Evolutionary conservation across 2,797 vertebrate species (phyloP).

Genomic region (Lithobates pipiens): DNA sequence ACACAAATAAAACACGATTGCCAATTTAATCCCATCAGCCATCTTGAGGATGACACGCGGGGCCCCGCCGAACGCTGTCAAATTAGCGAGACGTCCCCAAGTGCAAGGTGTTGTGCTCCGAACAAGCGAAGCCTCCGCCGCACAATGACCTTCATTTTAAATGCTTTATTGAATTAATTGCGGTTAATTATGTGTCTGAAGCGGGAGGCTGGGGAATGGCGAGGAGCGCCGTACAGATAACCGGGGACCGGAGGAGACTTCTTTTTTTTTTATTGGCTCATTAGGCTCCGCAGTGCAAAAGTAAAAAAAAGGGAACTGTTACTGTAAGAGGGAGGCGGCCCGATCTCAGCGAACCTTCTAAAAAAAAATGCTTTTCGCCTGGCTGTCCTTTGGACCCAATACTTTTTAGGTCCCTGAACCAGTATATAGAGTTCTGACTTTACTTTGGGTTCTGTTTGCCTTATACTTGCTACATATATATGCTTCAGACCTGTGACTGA

Average conservation of each 20-base stretch:
- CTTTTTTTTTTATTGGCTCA: not conserved
- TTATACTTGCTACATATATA: too few species aligned
- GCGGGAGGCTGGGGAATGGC: not conserved
- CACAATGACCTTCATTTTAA: constrained; percentile 42
- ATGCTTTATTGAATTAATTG: constrained; percentile 38
- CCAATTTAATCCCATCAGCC: constrained; percentile 18
- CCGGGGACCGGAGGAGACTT: not conserved
- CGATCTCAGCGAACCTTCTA: too few species aligned
- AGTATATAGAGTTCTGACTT: too few species aligned
- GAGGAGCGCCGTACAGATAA: not conserved
- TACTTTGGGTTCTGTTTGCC: too few species aligned
- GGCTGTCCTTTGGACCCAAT: too few species aligned
- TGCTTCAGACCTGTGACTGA: too few species aligned
- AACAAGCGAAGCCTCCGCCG: constrained; percentile 26
- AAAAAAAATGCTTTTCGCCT: too few species aligned
- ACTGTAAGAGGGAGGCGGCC: too few species aligned
- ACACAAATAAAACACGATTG: constrained; percentile 1
- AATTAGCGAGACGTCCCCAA: constrained; percentile 37
- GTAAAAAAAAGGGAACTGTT: not conserved
- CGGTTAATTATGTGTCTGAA: constrained; percentile 23
- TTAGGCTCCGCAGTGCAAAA: not conserved
- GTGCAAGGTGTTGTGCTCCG: constrained; percentile 14
- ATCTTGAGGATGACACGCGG: constrained; percentile 18
- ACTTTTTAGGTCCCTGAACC: too few species aligned
- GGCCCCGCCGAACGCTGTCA: not conserved